phyloP scores from a whole-genome alignment of 1,140 invertebrate genomes.

The Drosophila funebris region DNA sequence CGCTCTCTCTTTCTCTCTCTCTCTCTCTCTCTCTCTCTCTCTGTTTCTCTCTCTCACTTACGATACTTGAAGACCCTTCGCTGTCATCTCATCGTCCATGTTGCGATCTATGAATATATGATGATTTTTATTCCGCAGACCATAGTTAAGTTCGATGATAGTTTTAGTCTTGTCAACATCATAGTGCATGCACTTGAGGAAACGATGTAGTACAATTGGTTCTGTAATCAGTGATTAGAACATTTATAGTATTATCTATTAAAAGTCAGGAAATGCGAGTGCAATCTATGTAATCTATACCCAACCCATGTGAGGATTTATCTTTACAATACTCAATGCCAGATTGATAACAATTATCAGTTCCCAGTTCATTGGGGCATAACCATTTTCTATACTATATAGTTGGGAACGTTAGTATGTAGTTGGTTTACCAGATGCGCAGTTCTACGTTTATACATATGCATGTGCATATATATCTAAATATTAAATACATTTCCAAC shows the following conservation, averaged over 20 bases:
- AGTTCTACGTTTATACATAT: not conserved
- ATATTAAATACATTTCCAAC: not conserved
- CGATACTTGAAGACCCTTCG: slow-evolving; percentile 85
- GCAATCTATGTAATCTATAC: not conserved
- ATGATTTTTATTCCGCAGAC: slow-evolving; percentile 86
- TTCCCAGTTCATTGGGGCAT: not conserved
- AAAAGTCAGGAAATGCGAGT: not conserved
- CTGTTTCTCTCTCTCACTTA: slow-evolving; percentile 63
- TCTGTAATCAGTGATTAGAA: slow-evolving; percentile 33
- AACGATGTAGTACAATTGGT: slow-evolving; percentile 60
- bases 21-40: not conserved
- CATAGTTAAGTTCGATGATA: slow-evolving; percentile 87
- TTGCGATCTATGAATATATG: slow-evolving; percentile 88
- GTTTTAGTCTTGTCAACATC: slow-evolving; percentile 86
- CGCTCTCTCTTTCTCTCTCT: not conserved
- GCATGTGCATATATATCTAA: not conserved
- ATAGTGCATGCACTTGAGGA: slow-evolving; percentile 83
- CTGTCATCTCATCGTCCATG: slow-evolving; percentile 85
- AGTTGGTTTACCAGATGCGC: not conserved
- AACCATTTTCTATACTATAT: slow-evolving; percentile 7
- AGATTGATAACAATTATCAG: slow-evolving; percentile 34
- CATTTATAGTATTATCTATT: slow-evolving; percentile 6
- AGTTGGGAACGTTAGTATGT: not conserved
- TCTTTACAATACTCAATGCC: slow-evolving; percentile 25
- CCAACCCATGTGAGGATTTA: slow-evolving; percentile 11